phyloP scores from a whole-genome alignment of 2,797 vertebrate genomes.

The Mycteria americana region DNA sequence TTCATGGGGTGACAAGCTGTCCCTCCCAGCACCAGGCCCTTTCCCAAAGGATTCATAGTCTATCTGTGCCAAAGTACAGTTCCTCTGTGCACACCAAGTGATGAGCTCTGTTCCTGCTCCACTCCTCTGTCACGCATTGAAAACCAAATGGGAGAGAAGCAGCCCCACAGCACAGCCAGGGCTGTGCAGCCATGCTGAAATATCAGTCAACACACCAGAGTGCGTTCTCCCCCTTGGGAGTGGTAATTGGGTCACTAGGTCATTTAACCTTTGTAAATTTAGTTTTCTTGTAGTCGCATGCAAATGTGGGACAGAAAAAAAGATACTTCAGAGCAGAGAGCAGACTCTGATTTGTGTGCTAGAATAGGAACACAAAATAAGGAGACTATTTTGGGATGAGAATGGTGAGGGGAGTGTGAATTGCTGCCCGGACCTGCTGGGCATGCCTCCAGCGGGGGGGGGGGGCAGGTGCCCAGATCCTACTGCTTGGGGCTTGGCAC shows the following conservation, averaged over 20 bases:
- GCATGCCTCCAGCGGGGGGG: background rate
- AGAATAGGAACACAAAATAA: background rate
- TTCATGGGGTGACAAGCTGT: fast-evolving
- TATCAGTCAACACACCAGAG: background rate
- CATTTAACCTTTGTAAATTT: background rate
- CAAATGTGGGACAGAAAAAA: background rate
- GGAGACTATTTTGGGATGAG: background rate
- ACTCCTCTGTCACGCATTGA: background rate
- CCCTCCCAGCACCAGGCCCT: background rate
- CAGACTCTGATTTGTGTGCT: background rate
- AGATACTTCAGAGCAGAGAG: background rate
- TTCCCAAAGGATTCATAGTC: background rate
- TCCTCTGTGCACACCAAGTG: background rate
- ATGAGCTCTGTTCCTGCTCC: background rate
- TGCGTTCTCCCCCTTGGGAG: background rate
- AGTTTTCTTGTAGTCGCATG: fast-evolving
- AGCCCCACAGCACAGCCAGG: background rate
- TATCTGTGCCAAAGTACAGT: background rate
- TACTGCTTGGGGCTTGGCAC: background rate
- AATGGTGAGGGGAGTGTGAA: background rate
- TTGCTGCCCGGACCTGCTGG: background rate
- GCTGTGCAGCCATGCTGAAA: background rate
- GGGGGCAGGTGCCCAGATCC: background rate
- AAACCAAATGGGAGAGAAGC: background rate
- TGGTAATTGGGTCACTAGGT: conserved; percentile 39